These are phyloP conservation scores for zebrafish (Danio rerio) DNA, from an alignment of 2,113 vertebrate species.

Conservation along the genomic window GRCz12tu NC_133199.1:24431501-24432000, in stretches of 20 bases:
- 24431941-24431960: neutral
- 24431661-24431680: neutral
- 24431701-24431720: too few species aligned
- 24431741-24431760: too few species aligned
- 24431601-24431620: slow-evolving; percentile 42
- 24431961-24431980: neutral
- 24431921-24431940: too few species aligned
- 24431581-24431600: slow-evolving; percentile 81
- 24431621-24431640: slow-evolving; percentile 54
- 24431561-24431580: slow-evolving; percentile 70
- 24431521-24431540: neutral
- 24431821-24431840: too few species aligned
- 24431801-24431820: too few species aligned
- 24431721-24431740: too few species aligned
- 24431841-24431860: too few species aligned
- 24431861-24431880: too few species aligned
- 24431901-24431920: too few species aligned
- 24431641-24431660: slow-evolving; percentile 55
- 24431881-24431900: too few species aligned
- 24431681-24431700: slow-evolving; percentile 1
- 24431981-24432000: neutral
- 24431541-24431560: slow-evolving; percentile 30
- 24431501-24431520: slow-evolving; percentile 25
- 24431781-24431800: too few species aligned
- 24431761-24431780: too few species aligned